These are phyloP conservation scores for Sminthurinus aureus DNA, from an alignment of 2,888 invertebrate genomes.

Conservation along the genomic window DNA sequence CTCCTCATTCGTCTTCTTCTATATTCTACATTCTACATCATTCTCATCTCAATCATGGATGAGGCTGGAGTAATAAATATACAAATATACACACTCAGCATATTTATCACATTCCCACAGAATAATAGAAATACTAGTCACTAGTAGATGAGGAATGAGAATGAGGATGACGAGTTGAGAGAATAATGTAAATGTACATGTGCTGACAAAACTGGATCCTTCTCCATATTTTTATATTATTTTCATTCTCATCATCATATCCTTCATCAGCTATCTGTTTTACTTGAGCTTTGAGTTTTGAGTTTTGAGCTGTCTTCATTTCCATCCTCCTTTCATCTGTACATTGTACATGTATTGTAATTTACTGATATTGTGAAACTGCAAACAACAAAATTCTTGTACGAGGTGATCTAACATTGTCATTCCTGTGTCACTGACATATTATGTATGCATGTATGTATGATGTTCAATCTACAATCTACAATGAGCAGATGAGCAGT, in stretches of 20 bases:
- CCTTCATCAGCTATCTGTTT: too few species aligned
- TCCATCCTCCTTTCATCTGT: too few species aligned
- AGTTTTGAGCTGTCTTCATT: too few species aligned
- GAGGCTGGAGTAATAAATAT: not conserved
- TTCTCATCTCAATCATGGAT: not conserved
- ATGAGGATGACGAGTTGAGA: too few species aligned
- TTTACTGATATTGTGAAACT: too few species aligned
- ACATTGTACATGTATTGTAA: too few species aligned
- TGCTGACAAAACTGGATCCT: not conserved
- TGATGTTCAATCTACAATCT: not conserved
- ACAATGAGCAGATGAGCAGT: not conserved
- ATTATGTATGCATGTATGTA: not conserved
- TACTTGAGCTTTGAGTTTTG: too few species aligned
- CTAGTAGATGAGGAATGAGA: not conserved
- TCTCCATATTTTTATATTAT: not conserved
- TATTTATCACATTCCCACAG: not conserved
- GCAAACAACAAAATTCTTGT: too few species aligned
- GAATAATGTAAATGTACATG: not conserved
- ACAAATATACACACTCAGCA: constrained; percentile 1
- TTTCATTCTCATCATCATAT: not conserved
- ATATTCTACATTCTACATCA: too few species aligned
- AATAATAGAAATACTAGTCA: not conserved
- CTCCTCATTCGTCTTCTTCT: too few species aligned
- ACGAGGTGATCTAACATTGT: too few species aligned
- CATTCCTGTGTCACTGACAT: not conserved